Evolutionary conservation across 2,113 vertebrate species (phyloP).

Genomic region (Tonatia bakeri): DNA sequence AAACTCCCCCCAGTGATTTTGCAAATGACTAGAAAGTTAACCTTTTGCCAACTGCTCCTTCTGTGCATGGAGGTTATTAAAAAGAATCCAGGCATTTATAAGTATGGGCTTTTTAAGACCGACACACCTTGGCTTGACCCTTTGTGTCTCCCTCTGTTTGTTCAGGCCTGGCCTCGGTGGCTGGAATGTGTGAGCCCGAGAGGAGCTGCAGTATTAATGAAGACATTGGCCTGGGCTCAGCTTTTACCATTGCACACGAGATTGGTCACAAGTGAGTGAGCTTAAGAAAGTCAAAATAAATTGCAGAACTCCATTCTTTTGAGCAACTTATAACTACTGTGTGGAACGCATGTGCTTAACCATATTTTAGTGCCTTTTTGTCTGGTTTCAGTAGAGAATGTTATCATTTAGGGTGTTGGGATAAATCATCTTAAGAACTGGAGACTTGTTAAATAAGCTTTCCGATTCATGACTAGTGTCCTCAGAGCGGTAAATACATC

Average conservation of each 20-base stretch:
- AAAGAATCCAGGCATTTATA: slow-evolving; percentile 88
- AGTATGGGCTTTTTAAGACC: slow-evolving; percentile 82
- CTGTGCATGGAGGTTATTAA: slow-evolving; percentile 85
- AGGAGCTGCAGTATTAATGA: slow-evolving; percentile 99
- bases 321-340: slow-evolving; percentile 68
- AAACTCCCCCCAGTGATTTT: slow-evolving; percentile 88
- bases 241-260: slow-evolving; percentile 99
- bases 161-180: slow-evolving; percentile 97
- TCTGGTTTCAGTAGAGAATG: slow-evolving; percentile 50
- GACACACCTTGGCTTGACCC: slow-evolving; percentile 89
- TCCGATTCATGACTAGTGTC: slow-evolving; percentile 18
- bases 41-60: slow-evolving; percentile 87
- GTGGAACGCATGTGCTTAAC: slow-evolving; percentile 38
- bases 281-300: slow-evolving; percentile 79
- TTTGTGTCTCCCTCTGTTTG: slow-evolving; percentile 88
- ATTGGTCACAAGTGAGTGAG: slow-evolving; percentile 99
- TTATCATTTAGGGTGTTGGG: slow-evolving; percentile 42
- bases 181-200: slow-evolving; percentile 99
- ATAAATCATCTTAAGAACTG: slow-evolving; percentile 53
- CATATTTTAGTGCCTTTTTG: slow-evolving; percentile 63
- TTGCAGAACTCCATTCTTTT: slow-evolving; percentile 73
- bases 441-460: slow-evolving; percentile 52
- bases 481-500: slow-evolving; percentile 6
- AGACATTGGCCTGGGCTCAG: slow-evolving; percentile 98
- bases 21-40: slow-evolving; percentile 88